Conservation (phyloP, 2,113 vertebrate species). For the Tragelaphus buxtoni region DNA sequence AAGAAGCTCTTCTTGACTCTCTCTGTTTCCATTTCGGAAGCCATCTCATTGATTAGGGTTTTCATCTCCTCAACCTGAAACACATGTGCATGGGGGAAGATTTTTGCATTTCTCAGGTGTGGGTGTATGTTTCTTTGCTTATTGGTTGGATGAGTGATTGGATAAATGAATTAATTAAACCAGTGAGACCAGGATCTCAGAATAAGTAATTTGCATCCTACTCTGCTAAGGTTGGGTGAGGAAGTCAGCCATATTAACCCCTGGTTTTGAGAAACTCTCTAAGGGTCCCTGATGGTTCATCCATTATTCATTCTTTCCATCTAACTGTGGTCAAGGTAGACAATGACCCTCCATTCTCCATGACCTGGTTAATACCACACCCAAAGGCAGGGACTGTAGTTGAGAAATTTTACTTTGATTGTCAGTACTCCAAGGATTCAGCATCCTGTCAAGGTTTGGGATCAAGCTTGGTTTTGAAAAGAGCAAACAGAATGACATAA, state of each 20-base stretch:
- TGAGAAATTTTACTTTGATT: slow-evolving; percentile 58
- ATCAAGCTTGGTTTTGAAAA: slow-evolving; percentile 78
- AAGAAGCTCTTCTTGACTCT: not conserved
- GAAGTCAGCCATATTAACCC: not conserved
- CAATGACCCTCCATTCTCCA: not conserved
- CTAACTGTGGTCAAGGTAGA: not conserved
- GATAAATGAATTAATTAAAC: slow-evolving; percentile 4
- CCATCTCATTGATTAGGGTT: not conserved
- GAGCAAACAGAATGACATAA: slow-evolving; percentile 82
- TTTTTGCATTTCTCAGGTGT: not conserved
- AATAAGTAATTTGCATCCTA: not conserved
- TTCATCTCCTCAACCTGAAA: not conserved
- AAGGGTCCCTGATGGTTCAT: not conserved
- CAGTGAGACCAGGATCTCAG: not conserved
- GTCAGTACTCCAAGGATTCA: slow-evolving; percentile 60
- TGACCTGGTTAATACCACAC: not conserved
- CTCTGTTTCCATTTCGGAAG: not conserved
- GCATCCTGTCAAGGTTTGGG: slow-evolving; percentile 75
- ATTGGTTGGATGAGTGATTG: not conserved
- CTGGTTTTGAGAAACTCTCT: not conserved
- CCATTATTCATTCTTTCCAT: not conserved
- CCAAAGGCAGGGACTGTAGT: not conserved
- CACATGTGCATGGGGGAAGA: not conserved
- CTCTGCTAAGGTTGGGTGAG: not conserved
- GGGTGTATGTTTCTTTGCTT: not conserved